Conservation (phyloP, 2,113 vertebrate species). For the Xerus inauris region DNA sequence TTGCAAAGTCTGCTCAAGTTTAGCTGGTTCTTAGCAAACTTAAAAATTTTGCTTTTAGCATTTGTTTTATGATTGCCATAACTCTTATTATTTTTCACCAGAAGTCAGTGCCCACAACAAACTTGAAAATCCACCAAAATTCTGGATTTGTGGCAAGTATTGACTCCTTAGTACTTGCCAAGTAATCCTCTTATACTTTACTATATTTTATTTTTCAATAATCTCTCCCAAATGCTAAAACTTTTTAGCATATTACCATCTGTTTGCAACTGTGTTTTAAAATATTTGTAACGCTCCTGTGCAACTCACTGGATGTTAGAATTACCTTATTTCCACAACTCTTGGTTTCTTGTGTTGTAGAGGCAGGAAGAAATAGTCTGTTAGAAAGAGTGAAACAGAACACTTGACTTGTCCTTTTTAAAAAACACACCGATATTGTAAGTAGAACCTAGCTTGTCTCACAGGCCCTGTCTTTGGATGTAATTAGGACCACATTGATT, state of each 20-base stretch:
- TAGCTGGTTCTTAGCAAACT: slow-evolving; percentile 52
- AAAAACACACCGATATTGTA: slow-evolving; percentile 40
- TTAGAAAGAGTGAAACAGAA: slow-evolving; percentile 73
- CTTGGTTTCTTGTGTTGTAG: slow-evolving; percentile 80
- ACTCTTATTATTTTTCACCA: background rate
- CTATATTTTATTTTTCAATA: slow-evolving; percentile 20
- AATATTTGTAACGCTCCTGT: background rate
- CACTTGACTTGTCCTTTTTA: slow-evolving; percentile 47
- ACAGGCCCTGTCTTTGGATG: slow-evolving; percentile 55
- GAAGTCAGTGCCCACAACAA: slow-evolving; percentile 32
- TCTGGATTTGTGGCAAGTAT: background rate
- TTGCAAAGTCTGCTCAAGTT: slow-evolving; percentile 33
- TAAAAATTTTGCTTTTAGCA: slow-evolving; percentile 15
- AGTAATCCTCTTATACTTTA: slow-evolving; percentile 49
- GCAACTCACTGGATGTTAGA: slow-evolving; percentile 20
- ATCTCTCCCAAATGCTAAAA: background rate
- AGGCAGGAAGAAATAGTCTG: slow-evolving; percentile 26
- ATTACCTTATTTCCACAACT: slow-evolving; percentile 74
- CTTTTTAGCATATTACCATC: slow-evolving; percentile 54
- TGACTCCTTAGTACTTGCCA: background rate
- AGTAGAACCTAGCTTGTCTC: slow-evolving; percentile 53
- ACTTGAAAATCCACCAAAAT: slow-evolving; percentile 36
- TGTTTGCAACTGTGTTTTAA: slow-evolving; percentile 11
- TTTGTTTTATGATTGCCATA: slow-evolving; percentile 68
- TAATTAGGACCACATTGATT: slow-evolving; percentile 88